Base-by-base conservation (phyloP, 2,888 invertebrate species). In the Crepidodera aurea region DNA sequence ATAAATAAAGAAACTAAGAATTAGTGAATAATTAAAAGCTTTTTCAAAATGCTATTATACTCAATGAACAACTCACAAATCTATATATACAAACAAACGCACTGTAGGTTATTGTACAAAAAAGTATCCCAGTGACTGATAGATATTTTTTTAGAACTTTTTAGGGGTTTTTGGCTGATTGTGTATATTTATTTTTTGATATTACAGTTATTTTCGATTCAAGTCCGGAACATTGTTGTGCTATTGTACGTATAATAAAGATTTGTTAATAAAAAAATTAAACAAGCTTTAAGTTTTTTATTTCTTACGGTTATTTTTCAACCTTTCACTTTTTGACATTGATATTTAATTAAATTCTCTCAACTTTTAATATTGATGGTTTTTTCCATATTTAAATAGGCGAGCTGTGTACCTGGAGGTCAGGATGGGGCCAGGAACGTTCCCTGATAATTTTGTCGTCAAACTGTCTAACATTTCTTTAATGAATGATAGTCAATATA, bases 51-150 rank as follows among this genome's bases (percentile, higher is more conserved):
- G n/a, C n/a, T n/a, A n/a, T n/a, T n/a, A n/a, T 32, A 32, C 32
- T 32, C 32, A 32, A 6, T 10, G 10, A 10, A 10, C 2, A 32
- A 32, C 2, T 32, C 7, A 7, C 2, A 32, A 32, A 10, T 32
- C n/a, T 32, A 32, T 10, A 32, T 7, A n/a, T 32, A 32, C n/a
- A 2, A 32, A 32, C 2, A 10, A 32, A 32, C 32, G 32, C n/a
- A 10, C 29, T 29, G 7, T n/a, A n/a, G n/a, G n/a, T 22, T 29
- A 29, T 13, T 12, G 34, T 34, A 34, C 34, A 34, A 48, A 48
- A 44, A 22, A 25, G 22, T 13, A 48, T 48, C 48, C 48, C 48
- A 48, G 48, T 48, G 48, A 48, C 27, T 27, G 48, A 48, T 27
- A 27, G 25, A 8, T 48, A 48, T 48, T 44, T 44, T 44, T 44